A percentile compares a stretch with the other conserved stretches of the same genome.
Evolutionary conservation across 2,113 vertebrate species (phyloP).

Genomic region (Oophaga pumilio): DNA sequence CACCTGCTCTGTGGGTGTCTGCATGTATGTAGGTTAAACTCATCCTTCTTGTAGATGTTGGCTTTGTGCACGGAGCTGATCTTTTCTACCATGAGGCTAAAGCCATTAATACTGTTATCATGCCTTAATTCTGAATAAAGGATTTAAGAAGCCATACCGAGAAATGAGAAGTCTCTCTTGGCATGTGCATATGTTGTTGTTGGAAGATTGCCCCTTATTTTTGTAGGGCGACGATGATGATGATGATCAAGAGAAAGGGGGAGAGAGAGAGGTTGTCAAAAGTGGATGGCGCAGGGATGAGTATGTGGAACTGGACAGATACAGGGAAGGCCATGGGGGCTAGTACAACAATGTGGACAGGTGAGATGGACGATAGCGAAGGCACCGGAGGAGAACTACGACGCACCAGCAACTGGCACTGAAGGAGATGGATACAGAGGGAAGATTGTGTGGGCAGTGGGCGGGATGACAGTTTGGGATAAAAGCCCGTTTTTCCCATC

Average conservation of each 20-base stretch:
- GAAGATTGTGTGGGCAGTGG: slow-evolving; percentile 50
- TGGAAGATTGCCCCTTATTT: slow-evolving; percentile 15
- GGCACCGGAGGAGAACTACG: slow-evolving; percentile 1
- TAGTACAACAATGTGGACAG: background rate
- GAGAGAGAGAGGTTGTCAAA: background rate
- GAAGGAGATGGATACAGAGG: slow-evolving; percentile 53
- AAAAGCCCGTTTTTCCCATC: slow-evolving; percentile 54
- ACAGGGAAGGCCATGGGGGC: background rate
- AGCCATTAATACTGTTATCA: background rate
- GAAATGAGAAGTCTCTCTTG: slow-evolving; percentile 56
- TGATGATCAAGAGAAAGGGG: background rate
- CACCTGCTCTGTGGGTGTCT: slow-evolving; percentile 26
- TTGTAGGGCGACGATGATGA: slow-evolving; percentile 27
- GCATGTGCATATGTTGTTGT: background rate
- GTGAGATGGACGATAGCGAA: background rate
- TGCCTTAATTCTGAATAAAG: slow-evolving; percentile 12
- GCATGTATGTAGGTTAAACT: slow-evolving; percentile 40
- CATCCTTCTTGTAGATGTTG: background rate
- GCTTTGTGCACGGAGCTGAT: background rate
- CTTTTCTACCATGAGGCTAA: slow-evolving; percentile 22
- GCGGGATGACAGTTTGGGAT: slow-evolving; percentile 58
- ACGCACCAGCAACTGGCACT: slow-evolving; percentile 45
- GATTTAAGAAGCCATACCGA: background rate
- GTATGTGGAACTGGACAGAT: slow-evolving; percentile 12
- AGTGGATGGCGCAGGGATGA: slow-evolving; percentile 11